Evolutionary conservation across 1,140 invertebrate genomes (phyloP), one percentile per base, ranked within the genome.

Genomic region (Drosophila santomea): DNA sequence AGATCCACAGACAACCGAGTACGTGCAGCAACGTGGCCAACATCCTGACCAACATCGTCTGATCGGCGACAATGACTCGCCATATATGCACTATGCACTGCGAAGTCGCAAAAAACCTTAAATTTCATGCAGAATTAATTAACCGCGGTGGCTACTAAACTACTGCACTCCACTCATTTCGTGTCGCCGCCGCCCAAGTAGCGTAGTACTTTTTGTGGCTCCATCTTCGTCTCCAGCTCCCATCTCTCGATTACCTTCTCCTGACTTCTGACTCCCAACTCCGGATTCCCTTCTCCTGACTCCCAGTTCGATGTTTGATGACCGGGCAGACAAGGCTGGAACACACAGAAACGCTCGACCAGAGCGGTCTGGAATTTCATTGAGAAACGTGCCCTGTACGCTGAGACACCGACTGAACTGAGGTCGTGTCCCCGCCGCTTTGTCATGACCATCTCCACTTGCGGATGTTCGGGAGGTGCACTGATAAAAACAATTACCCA

Each of bases 81-180:
- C 86, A 74, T 85, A 90, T 89, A 90, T 78, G 83, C 74, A 75
- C 75, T 58, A 64, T 32, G 32, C 62, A 44, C 38, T 44, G 23
- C 43, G 61, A 50, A 63, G 64, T 50, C 52, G 48, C 38, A 52
- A 64, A 72, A 85, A 89, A 51, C 80, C 68, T 89, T 72, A 89
- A 90, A 90, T 85, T 90, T 90, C 84, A 90, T 89, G 85, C 80
- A 82, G 90, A 91, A 91, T 91, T 91, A 91, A 91, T 91, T 91
- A 91, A 91, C 76, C 81, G 68, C 80, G 51, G 79, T 74, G 78
- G 60, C 75, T 64, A 56, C 75, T 74, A 60, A 32, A 32, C 80
- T 69, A 55, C 78, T 52, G 63, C 32, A 32, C 7, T 32, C 59
- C 57, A 64, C 64, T 63, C 78, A 52, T 75, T 85, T 86, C 81